Base-by-base conservation (phyloP, 2,888 invertebrate genomes). In the Lapara coniferarum region DNA sequence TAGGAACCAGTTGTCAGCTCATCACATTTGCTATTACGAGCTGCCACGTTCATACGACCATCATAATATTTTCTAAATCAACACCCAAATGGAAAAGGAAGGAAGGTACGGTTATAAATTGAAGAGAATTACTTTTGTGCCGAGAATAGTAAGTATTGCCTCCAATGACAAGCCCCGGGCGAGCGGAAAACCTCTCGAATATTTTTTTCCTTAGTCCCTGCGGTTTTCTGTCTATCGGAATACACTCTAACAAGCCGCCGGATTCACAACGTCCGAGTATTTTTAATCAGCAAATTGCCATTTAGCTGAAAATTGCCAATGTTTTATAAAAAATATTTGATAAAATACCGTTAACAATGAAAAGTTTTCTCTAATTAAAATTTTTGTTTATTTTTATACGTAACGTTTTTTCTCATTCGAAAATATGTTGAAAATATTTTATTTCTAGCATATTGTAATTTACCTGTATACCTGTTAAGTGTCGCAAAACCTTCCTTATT, bases 91-190 rank as follows among this genome's bases (percentile, higher is more conserved):
- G 63, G 63, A 63, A 63, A 63, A 63, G 63, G 49, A 63, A 63
- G 63, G 63, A 63, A 63, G 63, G 63, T 63, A 63, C 63, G 63
- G 63, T 63, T 63, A 63, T 63, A 63, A 63, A 63, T 63, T 63
- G 63, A 63, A 63, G 63, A 49, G 63, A 63, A 63, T 63, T 63
- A 63, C 63, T 63, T 63, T 63, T 63, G 63, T 63, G 63, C 63
- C 19, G 19, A 13, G 63, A 63, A 63, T 63, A 63, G 63, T 63
- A 63, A 63, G 63, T 63, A 63, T 63, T 19, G 63, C 49, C 49
- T 49, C 19, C 46, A 63, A 63, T 63, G 63, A 63, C 63, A 63
- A 63, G 49, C 63, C 63, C 12, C 46, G 49, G 49, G 63, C 63
- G 63, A 19, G 63, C 63, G 46, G 63, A 49, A 63, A 63, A 49